Conservation (phyloP, 2,113 vertebrate genomes). For the Rhipidura dahli region DNA sequence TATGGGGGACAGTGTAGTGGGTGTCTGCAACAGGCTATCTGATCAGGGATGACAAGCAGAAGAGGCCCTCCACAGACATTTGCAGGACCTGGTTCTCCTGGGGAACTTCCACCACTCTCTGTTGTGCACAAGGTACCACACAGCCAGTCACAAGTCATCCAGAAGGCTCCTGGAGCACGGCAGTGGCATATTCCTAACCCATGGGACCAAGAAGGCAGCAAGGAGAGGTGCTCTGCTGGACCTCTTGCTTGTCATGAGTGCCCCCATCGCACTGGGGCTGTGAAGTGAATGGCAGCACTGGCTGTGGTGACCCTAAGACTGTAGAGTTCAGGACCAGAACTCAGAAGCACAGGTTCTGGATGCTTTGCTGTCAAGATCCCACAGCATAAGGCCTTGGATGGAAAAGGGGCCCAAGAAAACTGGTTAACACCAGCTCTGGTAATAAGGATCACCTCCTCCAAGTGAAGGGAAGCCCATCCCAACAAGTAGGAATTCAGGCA, state of each 20-base stretch:
- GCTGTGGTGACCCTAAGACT: background rate
- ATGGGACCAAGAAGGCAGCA: background rate
- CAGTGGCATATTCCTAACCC: background rate
- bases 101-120: background rate
- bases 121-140: background rate
- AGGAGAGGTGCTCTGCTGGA: background rate
- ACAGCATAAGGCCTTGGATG: background rate
- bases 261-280: background rate
- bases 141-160: background rate
- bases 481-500: background rate
- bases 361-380: background rate
- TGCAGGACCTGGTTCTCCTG: background rate
- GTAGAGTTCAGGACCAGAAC: background rate
- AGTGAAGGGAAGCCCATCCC: background rate
- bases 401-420: background rate
- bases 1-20: too few relatives aligned
- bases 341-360: background rate
- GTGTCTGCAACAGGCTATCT: background rate
- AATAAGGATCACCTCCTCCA: background rate
- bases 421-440: background rate
- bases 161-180: background rate
- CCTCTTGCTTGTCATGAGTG: background rate
- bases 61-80: background rate
- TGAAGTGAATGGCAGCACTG: background rate
- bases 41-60: background rate